These are phyloP conservation scores for Bombus impatiens DNA, from an alignment of 1,140 invertebrate species.

Conservation along the genomic window DNA sequence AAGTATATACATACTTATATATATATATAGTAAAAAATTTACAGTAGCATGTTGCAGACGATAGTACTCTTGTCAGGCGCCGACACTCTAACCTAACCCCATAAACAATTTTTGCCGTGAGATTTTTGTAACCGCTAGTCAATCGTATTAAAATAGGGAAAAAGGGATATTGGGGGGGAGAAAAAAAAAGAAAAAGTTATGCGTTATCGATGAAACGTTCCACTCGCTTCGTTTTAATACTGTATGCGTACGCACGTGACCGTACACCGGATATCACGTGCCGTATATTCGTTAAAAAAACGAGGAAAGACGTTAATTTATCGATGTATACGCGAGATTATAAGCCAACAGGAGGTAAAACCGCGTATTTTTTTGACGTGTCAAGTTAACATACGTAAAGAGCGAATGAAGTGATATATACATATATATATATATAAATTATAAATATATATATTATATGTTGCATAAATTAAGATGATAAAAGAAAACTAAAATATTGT, in stretches of 20 bases:
- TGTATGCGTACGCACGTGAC: not conserved
- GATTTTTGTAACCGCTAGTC: constrained; percentile 64
- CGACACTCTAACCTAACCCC: not conserved
- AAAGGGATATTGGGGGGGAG: not conserved
- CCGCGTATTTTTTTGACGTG: not conserved
- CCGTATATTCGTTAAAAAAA: constrained; percentile 27
- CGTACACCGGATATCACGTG: constrained; percentile 35
- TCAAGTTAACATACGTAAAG: constrained; percentile 28
- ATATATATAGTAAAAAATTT: not conserved
- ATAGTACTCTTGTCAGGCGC: constrained; percentile 46
- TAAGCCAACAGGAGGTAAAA: not conserved
- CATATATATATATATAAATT: constrained; percentile 24
- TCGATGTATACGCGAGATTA: constrained; percentile 15
- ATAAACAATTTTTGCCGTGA: constrained; percentile 35
- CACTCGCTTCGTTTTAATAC: constrained; percentile 2
- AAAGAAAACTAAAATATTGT: constrained; percentile 65
- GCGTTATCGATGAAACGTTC: constrained; percentile 20
- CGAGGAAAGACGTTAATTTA: constrained; percentile 11
- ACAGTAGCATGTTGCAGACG: constrained; percentile 31
- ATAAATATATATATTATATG: constrained; percentile 27
- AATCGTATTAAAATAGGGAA: constrained; percentile 52
- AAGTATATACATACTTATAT: not conserved
- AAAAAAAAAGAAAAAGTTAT: not conserved
- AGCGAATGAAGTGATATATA: constrained; percentile 27
- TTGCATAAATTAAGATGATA: constrained; percentile 30